A percentile compares a stretch with the other conserved stretches of the same genome.
Evolutionary conservation across 2,888 invertebrate genomes (phyloP).

Genomic region (Bombylius discolor): DNA sequence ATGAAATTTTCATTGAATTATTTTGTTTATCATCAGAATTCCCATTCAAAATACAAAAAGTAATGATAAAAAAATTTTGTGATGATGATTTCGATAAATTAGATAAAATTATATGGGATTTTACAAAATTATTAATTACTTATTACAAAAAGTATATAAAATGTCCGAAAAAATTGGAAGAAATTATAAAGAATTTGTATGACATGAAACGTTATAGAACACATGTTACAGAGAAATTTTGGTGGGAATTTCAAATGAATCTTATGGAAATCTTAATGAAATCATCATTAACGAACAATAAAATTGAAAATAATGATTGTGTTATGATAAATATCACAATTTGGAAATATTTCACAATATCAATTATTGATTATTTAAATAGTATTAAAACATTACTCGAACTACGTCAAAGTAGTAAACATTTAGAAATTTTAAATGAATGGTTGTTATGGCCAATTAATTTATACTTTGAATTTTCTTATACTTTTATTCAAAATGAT

Average conservation of each 20-base stretch:
- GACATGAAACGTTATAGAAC: too few relatives aligned
- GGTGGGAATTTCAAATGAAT: too few relatives aligned
- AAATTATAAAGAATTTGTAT: too few relatives aligned
- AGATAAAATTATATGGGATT: not conserved
- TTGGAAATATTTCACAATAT: constrained; percentile 25
- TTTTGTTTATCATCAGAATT: constrained; percentile 1
- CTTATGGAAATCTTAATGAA: too few relatives aligned
- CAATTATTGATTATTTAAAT: constrained; percentile 20
- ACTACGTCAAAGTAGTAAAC: constrained; percentile 19
- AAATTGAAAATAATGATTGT: not conserved
- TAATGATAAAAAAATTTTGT: not conserved
- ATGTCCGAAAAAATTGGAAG: too few relatives aligned
- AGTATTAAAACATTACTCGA: constrained; percentile 17
- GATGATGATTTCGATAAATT: not conserved
- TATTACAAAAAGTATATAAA: too few relatives aligned
- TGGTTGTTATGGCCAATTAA: constrained; percentile 32
- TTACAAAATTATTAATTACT: constrained; percentile 1
- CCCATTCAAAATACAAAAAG: not conserved
- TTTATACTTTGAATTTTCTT: too few relatives aligned
- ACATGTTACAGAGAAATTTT: too few relatives aligned
- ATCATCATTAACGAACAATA: too few relatives aligned
- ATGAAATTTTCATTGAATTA: not conserved
- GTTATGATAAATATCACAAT: constrained; percentile 23
- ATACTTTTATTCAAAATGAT: too few relatives aligned
- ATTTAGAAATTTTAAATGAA: constrained; percentile 20